These are phyloP conservation scores for Prochilodus magdalenae DNA, from an alignment of 2,113 vertebrate species.

Conservation along the genomic window DNA sequence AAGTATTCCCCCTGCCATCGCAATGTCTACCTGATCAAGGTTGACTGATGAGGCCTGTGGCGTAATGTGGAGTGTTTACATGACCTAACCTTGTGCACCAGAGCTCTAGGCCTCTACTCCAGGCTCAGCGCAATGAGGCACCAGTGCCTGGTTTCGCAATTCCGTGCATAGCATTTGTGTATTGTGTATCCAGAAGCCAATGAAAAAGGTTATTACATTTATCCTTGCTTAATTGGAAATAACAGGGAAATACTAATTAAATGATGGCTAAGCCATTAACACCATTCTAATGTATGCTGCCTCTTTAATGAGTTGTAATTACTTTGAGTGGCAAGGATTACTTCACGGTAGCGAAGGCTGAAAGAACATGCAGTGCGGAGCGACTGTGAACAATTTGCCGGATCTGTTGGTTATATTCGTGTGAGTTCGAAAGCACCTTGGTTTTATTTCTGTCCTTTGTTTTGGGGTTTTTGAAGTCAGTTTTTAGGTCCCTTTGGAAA, in stretches of 20 bases:
- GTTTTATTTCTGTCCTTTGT: background rate
- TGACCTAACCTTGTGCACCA: background rate
- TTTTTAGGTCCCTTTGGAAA: too few species aligned
- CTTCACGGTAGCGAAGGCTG: slow-evolving; percentile 6
- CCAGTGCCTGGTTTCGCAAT: background rate
- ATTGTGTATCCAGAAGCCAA: background rate
- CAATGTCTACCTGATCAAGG: background rate
- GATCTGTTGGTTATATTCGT: background rate
- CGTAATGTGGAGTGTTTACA: background rate
- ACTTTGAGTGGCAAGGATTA: slow-evolving; percentile 22
- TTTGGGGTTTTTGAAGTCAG: background rate
- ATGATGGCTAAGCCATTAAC: slow-evolving; percentile 29
- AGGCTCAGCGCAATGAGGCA: background rate
- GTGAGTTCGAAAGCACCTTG: background rate
- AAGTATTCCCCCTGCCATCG: background rate
- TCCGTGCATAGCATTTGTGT: background rate
- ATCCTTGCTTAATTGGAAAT: slow-evolving; percentile 24
- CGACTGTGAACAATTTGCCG: background rate
- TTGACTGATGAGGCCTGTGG: background rate
- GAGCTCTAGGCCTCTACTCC: background rate
- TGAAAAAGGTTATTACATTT: slow-evolving; percentile 10
- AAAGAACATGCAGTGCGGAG: background rate
- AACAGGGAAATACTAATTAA: slow-evolving; percentile 28
- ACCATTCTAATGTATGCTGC: slow-evolving; percentile 16
- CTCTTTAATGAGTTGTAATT: slow-evolving; percentile 41